phyloP scores from a whole-genome alignment of 2,113 vertebrate species.

The Vulpes lagopus region DNA sequence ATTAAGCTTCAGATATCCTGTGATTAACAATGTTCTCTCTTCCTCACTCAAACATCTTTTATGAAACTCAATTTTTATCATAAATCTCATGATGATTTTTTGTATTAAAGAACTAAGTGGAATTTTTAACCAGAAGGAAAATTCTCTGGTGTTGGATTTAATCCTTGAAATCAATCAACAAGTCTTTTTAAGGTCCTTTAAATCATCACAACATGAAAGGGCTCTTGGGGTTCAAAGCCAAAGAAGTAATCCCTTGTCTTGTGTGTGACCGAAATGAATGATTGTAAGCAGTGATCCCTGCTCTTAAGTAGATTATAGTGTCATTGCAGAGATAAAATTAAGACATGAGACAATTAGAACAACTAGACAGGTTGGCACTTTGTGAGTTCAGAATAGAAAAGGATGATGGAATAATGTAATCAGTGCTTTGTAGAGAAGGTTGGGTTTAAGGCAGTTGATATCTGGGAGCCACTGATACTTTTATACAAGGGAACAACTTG shows the following conservation, averaged over 20 bases:
- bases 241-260: constrained; percentile 74
- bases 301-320: constrained; percentile 73
- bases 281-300: constrained; percentile 62
- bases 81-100: constrained; percentile 63
- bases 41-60: neutral
- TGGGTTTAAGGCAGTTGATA: neutral
- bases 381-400: neutral
- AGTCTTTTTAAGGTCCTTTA: constrained; percentile 71
- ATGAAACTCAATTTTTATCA: constrained; percentile 59
- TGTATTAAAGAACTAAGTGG: constrained; percentile 56
- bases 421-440: neutral
- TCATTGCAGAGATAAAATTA: constrained; percentile 64
- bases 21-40: constrained; percentile 13
- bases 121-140: constrained; percentile 72
- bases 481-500: neutral
- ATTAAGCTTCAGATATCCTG: neutral
- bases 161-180: constrained; percentile 79
- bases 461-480: neutral
- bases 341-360: constrained; percentile 56
- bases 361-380: neutral
- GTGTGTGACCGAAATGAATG: constrained; percentile 72
- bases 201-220: constrained; percentile 75
- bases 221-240: constrained; percentile 74
- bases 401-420: neutral
- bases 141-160: constrained; percentile 70